Base-by-base conservation (phyloP, 2,888 invertebrate species). In the Lasioglossum morio region DNA sequence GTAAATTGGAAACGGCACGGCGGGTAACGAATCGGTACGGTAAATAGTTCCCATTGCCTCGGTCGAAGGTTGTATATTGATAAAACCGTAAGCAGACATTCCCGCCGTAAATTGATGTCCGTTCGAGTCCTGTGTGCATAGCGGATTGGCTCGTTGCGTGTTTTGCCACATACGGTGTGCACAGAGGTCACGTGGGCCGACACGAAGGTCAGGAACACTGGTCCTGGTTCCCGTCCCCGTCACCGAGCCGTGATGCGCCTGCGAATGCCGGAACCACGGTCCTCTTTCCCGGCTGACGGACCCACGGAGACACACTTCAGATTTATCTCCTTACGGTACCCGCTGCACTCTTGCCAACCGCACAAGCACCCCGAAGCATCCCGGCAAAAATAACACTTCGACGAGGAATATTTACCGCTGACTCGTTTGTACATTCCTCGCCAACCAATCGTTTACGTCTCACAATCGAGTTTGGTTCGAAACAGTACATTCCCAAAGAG, bases 81-180 rank as follows among this genome's bases (percentile, higher is more conserved):
- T 83, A 86, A 89, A 86, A 90, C 84, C 89, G 85, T 90, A 87
- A 89, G 83, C 86, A 84, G 86, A 75, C 86, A 87, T 84, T 78
- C 84, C 30, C 85, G 81, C 46, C 74, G 81, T 85, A 85, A 90
- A 89, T 89, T 90, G 89, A 87, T 90, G 88, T 83, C 72, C 84
- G 69, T 34, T 75, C 63, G 60, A 78, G 69, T 73, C 48, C n/a
- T 69, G 74, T 80, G 80, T 77, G 81, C 74, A 75, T 37, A 77
- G 66, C 79, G 79, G 90, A 81, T 77, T 70, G 87, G 79, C 48
- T 79, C 79, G 85, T 89, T 89, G 90, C 90, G 90, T 90, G 90
- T 89, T 85, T 73, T 66, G 77, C 87, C 74, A 63, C 78, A 78
- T 89, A 90, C 80, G 79, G 87, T 82, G 77, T 86, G 79, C 78